phyloP scores from a whole-genome alignment of 2,113 vertebrate species.

The Heterotis niloticus region DNA sequence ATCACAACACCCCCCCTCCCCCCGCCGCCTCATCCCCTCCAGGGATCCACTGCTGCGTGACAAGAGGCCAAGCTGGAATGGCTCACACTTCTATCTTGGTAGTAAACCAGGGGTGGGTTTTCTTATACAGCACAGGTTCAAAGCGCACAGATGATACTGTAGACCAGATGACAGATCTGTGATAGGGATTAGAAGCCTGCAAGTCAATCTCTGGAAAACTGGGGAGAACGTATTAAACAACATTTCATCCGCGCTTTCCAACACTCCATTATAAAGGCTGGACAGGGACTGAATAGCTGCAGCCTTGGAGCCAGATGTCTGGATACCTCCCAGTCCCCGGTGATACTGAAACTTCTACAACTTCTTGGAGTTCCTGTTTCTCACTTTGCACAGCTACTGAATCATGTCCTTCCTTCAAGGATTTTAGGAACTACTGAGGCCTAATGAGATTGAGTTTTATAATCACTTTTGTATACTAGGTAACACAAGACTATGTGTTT shows the following conservation, averaged over 20 bases:
- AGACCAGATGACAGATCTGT: conserved; percentile 35
- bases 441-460: conserved; percentile 15
- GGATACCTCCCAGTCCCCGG: conserved; percentile 33
- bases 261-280: conserved; percentile 39
- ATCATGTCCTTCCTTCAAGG: conserved; percentile 19
- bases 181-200: conserved; percentile 36
- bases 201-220: conserved; percentile 28
- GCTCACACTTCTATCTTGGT: conserved; percentile 10
- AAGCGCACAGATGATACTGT: conserved; percentile 28
- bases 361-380: conserved; percentile 28
- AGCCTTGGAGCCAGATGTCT: conserved; percentile 52
- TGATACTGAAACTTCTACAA: conserved; percentile 31
- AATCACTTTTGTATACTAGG: conserved; percentile 4
- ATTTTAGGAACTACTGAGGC: conserved; percentile 21
- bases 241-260: conserved; percentile 40
- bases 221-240: conserved; percentile 33
- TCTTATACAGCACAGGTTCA: conserved; percentile 27
- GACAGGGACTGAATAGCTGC: conserved; percentile 34
- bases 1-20: background rate
- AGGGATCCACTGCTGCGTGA: conserved; percentile 37
- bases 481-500: background rate
- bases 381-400: background rate
- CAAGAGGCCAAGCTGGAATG: conserved; percentile 28
- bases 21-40: conserved; percentile 29
- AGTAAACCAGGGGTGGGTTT: conserved; percentile 5